phyloP scores from a whole-genome alignment of 2,113 vertebrate genomes.

The Brachyhypopomus occidentalis region DNA sequence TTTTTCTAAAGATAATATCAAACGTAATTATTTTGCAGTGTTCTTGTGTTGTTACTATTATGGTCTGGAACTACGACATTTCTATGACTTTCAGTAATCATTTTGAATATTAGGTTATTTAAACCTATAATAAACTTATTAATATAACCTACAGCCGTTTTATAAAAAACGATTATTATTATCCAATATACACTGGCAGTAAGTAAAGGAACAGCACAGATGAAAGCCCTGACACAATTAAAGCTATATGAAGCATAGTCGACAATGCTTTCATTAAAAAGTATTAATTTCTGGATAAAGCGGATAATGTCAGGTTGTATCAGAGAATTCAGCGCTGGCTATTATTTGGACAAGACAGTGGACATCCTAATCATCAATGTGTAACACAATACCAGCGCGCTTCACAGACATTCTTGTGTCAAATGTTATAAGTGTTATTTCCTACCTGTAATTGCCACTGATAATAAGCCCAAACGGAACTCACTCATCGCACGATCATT shows the following conservation, averaged over 20 bases:
- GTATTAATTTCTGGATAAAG: not conserved
- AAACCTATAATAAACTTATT: not conserved
- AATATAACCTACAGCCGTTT: not conserved
- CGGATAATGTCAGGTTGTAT: not conserved
- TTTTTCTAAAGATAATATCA: not conserved
- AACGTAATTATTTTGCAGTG: not conserved
- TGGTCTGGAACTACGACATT: not conserved
- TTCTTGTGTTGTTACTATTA: not conserved
- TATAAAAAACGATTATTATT: slow-evolving; percentile 19
- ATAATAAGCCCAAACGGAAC: slow-evolving; percentile 69
- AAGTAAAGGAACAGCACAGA: not conserved
- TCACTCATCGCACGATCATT: slow-evolving; percentile 79
- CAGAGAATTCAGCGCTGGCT: not conserved
- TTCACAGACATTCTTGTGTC: slow-evolving; percentile 7
- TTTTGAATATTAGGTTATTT: not conserved
- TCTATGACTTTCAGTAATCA: not conserved
- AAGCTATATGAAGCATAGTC: not conserved
- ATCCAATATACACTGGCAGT: not conserved
- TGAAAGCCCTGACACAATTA: slow-evolving; percentile 18
- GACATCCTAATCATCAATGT: slow-evolving; percentile 5
- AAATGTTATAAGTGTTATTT: slow-evolving; percentile 10
- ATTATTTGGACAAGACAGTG: not conserved
- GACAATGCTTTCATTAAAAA: not conserved
- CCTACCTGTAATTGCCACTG: slow-evolving; percentile 75
- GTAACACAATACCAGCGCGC: not conserved